Percentiles rank a stretch among this genome's conserved stretches.
phyloP scores from a whole-genome alignment of 2,888 invertebrate genomes.

The Troglohyphantes excavatus region DNA sequence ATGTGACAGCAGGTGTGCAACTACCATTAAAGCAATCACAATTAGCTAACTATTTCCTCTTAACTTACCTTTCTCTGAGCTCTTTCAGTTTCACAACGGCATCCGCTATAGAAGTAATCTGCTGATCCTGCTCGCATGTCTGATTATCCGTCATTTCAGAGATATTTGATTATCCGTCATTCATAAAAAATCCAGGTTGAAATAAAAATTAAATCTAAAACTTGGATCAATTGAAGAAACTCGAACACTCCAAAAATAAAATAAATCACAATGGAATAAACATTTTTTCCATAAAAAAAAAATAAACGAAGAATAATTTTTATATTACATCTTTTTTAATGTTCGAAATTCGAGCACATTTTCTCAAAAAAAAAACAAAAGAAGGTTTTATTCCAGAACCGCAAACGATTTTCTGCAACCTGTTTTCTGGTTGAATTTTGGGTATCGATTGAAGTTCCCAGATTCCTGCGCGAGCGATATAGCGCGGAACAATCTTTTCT shows the following conservation, averaged over 20 bases:
- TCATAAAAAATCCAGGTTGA: slow-evolving; percentile 15
- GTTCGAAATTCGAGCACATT: slow-evolving; percentile 22
- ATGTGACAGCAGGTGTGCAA: too few species aligned
- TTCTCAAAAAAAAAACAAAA: background rate
- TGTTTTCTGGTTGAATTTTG: slow-evolving; percentile 49
- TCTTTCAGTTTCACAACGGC: slow-evolving; percentile 73
- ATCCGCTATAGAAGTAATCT: slow-evolving; percentile 75
- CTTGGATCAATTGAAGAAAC: background rate
- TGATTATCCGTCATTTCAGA: slow-evolving; percentile 74
- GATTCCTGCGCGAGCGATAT: slow-evolving; percentile 25
- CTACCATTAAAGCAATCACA: too few species aligned
- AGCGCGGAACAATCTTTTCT: background rate
- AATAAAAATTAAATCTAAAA: slow-evolving; percentile 20
- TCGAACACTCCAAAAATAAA: background rate
- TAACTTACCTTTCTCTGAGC: slow-evolving; percentile 72
- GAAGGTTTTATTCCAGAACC: background rate
- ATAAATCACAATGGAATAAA: background rate
- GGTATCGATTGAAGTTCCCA: slow-evolving; percentile 66
- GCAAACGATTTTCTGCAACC: slow-evolving; percentile 49
- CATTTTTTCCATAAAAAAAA: too few species aligned
- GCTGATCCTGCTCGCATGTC: slow-evolving; percentile 49
- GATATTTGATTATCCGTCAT: background rate
- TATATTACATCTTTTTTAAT: slow-evolving; percentile 1
- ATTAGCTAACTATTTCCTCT: background rate
- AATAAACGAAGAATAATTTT: background rate